A percentile compares a stretch with the other conserved stretches of the same genome.
Conservation (phyloP, 1,140 invertebrate genomes). For the Centruroides sculpturatus region DNA sequence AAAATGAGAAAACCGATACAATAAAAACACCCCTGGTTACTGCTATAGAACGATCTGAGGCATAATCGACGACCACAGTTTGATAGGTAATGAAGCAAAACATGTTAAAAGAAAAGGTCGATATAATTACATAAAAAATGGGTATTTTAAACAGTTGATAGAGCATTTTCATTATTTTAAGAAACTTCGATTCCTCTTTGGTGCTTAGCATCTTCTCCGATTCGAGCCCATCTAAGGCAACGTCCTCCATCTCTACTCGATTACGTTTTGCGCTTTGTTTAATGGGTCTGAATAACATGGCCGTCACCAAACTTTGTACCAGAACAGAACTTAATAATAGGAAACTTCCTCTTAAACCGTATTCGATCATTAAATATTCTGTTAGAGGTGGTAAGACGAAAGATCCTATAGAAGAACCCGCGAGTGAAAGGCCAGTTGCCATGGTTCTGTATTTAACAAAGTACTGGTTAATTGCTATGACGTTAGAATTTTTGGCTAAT, state of each 20-base stretch:
- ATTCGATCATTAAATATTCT: background rate
- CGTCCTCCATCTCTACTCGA: too few species aligned
- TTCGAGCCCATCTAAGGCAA: too few species aligned
- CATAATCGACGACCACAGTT: conserved; percentile 18
- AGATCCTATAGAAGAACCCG: background rate
- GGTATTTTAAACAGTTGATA: conserved; percentile 5
- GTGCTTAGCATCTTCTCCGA: background rate
- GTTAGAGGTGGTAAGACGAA: background rate
- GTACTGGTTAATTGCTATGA: background rate
- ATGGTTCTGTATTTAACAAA: background rate
- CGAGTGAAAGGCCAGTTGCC: background rate
- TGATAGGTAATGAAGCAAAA: conserved; percentile 14
- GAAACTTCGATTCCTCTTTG: background rate
- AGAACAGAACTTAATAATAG: background rate
- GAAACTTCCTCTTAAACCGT: background rate
- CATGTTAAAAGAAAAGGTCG: conserved; percentile 9
- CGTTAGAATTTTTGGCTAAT: background rate
- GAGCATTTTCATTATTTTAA: background rate
- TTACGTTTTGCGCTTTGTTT: too few species aligned
- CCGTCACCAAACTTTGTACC: background rate
- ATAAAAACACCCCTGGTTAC: conserved; percentile 9
- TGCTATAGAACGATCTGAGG: conserved; percentile 11
- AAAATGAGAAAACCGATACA: conserved; percentile 13
- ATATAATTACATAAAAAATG: conserved; percentile 11
- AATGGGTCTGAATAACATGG: background rate